A percentile compares a stretch with the other conserved stretches of the same genome.
Conservation (phyloP, 2,113 vertebrate genomes). For the Strigops habroptila region DNA sequence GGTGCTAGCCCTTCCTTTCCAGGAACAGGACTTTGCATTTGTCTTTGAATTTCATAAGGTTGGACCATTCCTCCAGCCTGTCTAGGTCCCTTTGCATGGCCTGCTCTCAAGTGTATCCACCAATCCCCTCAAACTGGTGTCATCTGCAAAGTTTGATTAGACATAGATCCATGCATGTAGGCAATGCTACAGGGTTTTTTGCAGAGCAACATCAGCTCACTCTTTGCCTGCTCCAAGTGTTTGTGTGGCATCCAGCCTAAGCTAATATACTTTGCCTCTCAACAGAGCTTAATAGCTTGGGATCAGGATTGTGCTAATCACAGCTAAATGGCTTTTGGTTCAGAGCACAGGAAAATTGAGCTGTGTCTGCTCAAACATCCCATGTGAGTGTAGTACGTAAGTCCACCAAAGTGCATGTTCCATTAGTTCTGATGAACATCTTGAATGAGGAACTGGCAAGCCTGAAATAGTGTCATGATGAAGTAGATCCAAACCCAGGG, state of each 20-base stretch:
- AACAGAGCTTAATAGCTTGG: neutral
- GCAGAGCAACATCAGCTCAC: neutral
- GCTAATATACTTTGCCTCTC: neutral
- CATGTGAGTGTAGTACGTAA: neutral
- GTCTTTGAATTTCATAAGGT: neutral
- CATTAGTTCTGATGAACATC: neutral
- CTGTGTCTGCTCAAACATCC: neutral
- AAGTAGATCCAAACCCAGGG: neutral
- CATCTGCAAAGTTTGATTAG: neutral
- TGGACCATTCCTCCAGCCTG: neutral
- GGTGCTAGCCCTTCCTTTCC: neutral
- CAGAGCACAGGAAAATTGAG: neutral
- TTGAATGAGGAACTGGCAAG: neutral
- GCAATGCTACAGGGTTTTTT: neutral
- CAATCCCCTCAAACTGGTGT: neutral
- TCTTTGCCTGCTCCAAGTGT: neutral
- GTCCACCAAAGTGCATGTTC: neutral
- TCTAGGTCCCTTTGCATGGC: neutral
- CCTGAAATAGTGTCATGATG: neutral
- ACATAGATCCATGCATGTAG: neutral
- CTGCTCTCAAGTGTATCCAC: neutral
- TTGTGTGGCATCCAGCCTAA: neutral
- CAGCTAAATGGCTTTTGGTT: conserved; percentile 4
- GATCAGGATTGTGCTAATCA: neutral
- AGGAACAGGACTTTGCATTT: neutral